phyloP scores from a whole-genome alignment of 2,797 vertebrate genomes.

The Helicolenus hilgendorfi region DNA sequence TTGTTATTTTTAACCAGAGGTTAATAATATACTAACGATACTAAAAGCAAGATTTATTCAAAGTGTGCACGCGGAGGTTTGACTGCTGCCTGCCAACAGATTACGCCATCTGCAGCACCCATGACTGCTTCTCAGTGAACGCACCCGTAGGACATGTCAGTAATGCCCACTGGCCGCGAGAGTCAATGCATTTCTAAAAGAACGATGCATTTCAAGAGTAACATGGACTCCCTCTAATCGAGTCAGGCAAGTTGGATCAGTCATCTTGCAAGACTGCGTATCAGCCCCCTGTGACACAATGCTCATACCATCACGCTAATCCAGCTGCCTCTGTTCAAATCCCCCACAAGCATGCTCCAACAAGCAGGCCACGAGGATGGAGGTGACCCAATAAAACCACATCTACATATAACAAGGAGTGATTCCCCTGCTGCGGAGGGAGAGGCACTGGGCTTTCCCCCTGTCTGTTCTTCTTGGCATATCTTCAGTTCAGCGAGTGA shows the following conservation, averaged over 20 bases:
- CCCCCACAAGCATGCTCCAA: constrained; percentile 37
- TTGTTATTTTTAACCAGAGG: neutral
- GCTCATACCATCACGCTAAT: constrained; percentile 48
- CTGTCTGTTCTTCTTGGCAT: constrained; percentile 58
- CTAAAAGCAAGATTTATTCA: neutral
- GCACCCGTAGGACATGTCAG: constrained; percentile 1
- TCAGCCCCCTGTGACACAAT: constrained; percentile 32
- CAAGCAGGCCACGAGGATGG: constrained; percentile 47
- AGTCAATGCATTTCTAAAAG: constrained; percentile 18
- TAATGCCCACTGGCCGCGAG: constrained; percentile 39
- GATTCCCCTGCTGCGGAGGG: constrained; percentile 46
- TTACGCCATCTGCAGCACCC: neutral
- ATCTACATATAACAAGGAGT: constrained; percentile 60
- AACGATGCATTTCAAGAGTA: constrained; percentile 34
- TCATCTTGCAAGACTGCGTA: constrained; percentile 46
- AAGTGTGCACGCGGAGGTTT: neutral
- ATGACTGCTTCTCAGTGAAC: constrained; percentile 1
- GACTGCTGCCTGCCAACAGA: neutral
- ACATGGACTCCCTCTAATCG: constrained; percentile 60
- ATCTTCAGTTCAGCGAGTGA: constrained; percentile 59
- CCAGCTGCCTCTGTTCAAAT: constrained; percentile 11
- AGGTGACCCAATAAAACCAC: constrained; percentile 69
- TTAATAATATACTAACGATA: neutral
- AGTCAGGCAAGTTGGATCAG: constrained; percentile 50
- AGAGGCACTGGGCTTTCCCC: constrained; percentile 62